These are phyloP conservation scores for Apamea anceps DNA, from an alignment of 2,888 invertebrate species.

Conservation along the genomic window DNA sequence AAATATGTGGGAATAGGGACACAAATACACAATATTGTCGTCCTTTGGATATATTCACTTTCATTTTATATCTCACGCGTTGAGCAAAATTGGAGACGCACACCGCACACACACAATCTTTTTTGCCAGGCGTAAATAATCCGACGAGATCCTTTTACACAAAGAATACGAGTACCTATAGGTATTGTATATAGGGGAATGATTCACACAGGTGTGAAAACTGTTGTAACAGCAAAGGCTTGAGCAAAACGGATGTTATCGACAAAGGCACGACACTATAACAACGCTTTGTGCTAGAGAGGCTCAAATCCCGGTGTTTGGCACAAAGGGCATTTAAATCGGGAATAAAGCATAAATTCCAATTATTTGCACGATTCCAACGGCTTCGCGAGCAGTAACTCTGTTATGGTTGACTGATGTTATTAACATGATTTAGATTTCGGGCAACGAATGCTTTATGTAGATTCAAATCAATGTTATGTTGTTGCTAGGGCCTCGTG, in stretches of 20 bases:
- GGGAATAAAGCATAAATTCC: conserved; percentile 39
- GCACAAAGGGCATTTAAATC: conserved; percentile 40
- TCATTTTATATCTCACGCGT: conserved; percentile 34
- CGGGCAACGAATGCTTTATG: neutral
- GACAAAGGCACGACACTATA: conserved; percentile 35
- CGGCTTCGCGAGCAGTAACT: conserved; percentile 2
- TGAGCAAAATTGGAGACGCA: conserved; percentile 39
- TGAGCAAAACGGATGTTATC: conserved; percentile 7
- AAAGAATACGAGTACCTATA: conserved; percentile 14
- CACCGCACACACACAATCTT: conserved; percentile 25
- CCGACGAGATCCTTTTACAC: conserved; percentile 32
- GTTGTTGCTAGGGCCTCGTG: neutral
- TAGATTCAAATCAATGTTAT: conserved; percentile 4
- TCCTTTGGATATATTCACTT: conserved; percentile 48
- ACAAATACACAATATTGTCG: conserved; percentile 23
- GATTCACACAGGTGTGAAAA: conserved; percentile 19
- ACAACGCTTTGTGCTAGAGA: conserved; percentile 20
- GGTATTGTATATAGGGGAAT: neutral
- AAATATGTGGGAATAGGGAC: conserved; percentile 27
- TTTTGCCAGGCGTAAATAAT: conserved; percentile 36
- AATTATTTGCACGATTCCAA: conserved; percentile 38
- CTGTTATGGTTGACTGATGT: conserved; percentile 32
- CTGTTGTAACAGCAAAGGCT: neutral
- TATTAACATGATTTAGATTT: conserved; percentile 24
- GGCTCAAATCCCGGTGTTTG: conserved; percentile 15